A percentile compares a stretch with the other conserved stretches of the same genome.
phyloP scores from a whole-genome alignment of 2,888 invertebrate species.

The Agonopterix heracliana region DNA sequence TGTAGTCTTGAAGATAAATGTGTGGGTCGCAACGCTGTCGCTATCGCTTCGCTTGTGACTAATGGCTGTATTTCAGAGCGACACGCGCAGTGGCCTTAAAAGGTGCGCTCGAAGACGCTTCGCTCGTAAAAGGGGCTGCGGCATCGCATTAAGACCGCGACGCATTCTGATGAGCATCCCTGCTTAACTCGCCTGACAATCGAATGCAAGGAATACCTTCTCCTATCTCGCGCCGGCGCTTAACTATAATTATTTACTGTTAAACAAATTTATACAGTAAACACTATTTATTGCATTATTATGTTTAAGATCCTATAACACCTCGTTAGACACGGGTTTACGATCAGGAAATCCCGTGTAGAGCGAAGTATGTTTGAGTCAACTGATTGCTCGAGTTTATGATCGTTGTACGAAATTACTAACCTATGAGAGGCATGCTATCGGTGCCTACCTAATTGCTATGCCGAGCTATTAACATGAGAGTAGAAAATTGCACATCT shows the following conservation, averaged over 20 bases:
- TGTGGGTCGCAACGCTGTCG: slow-evolving; percentile 17
- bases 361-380: background rate
- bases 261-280: slow-evolving; percentile 2
- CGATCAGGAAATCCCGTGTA: background rate
- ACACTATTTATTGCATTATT: background rate
- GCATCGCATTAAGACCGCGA: slow-evolving; percentile 25
- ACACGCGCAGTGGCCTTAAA: slow-evolving; percentile 42
- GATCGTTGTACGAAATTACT: no score
- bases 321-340: background rate
- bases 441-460: no score
- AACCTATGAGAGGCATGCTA: no score
- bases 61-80: slow-evolving; percentile 28
- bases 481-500: no score
- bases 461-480: no score
- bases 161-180: slow-evolving; percentile 25
- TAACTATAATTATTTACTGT: slow-evolving; percentile 4
- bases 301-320: background rate
- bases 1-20: no score
- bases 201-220: slow-evolving; percentile 19
- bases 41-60: slow-evolving; percentile 31
- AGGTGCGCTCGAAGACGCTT: slow-evolving; percentile 33
- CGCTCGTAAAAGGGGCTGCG: slow-evolving; percentile 37
- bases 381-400: no score
- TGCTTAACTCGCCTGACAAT: slow-evolving; percentile 25
- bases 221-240: background rate